Evolutionary conservation across 2,888 invertebrate genomes (phyloP).

Genomic region (Cybosia mesomella): DNA sequence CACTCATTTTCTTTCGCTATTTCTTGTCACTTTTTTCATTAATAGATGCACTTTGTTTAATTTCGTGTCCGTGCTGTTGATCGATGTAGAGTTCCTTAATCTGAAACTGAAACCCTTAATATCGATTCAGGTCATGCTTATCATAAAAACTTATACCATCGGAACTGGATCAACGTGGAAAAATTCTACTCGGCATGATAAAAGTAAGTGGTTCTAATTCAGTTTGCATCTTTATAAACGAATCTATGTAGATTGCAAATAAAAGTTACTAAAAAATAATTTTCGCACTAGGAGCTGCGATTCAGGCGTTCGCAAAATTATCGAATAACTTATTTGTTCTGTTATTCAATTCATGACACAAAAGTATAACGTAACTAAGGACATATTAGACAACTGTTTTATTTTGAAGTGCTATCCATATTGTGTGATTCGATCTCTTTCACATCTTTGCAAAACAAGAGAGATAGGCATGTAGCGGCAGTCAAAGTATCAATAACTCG

Average conservation of each 20-base stretch:
- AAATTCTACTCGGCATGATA: background rate
- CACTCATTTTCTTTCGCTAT: no score
- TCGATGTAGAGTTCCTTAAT: no score
- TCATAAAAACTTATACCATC: no score
- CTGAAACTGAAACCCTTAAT: no score
- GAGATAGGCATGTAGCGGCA: background rate
- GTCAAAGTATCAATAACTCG: background rate
- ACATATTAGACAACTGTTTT: background rate
- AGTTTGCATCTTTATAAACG: no score
- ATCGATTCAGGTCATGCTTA: no score
- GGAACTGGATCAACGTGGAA: background rate
- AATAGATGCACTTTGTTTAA: no score
- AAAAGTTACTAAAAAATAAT: background rate
- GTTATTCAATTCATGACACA: background rate
- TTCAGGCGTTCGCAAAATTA: background rate
- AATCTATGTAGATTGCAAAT: no score
- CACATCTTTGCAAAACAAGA: background rate
- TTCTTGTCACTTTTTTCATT: no score
- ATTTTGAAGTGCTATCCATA: background rate
- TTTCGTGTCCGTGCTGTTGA: no score
- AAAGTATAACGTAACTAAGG: background rate
- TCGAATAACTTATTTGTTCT: background rate
- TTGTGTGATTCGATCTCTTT: background rate
- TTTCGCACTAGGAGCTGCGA: background rate
- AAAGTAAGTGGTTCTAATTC: background rate